Evolutionary conservation across 2,888 invertebrate genomes (phyloP), one percentile per base, ranked within the genome.

Genomic region (Cataglyphis rosenhaueri): DNA sequence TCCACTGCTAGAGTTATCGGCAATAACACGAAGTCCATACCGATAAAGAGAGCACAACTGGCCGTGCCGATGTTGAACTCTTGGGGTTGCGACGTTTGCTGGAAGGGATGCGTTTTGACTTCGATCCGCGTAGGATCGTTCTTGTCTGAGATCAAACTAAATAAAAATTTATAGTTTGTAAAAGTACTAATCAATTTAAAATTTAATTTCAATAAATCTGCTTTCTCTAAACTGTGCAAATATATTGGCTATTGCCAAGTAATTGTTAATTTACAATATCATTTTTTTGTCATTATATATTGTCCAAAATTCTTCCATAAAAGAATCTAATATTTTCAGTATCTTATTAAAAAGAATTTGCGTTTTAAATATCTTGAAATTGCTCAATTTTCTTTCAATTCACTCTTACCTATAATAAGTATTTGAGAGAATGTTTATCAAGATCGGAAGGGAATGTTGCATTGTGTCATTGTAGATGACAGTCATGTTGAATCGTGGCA

Each of bases 1-100:
- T 97, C 97, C 8, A 97, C 96, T 0, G 97, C 97, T 91, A 98
- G 95, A 41, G 97, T 97, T 41, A 97, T 96, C 0, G 98, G 97
- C 21, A 98, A 96, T 81, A 97, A 94, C 0, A 97, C 96, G 91
- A 98, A 97, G 83, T 97, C 97, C 96, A 98, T 97, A 65, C 97
- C 98, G 92, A 98, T 96, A 86, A 97, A 96, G 3, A 97, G 95
- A 3, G 97, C 96, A n/a, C 97, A 96, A 2, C 96, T 96, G 71
- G 97, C 97, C 78, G 96, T 96, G 2, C 97, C 97, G 52, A 97
- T 94, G 92, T 97, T 97, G 92, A 97, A 96, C 91, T 96, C 96
- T 90, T 96, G 97, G 15, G 97, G 97, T 88, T 97, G 97, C 1
- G 96, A 96, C 0, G 97, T 97, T 93, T 96, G 96, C 89, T 97